These are phyloP conservation scores for Brachionus asplanchnoidis DNA, from an alignment of 1,140 invertebrate species.

Conservation along the genomic window DNA sequence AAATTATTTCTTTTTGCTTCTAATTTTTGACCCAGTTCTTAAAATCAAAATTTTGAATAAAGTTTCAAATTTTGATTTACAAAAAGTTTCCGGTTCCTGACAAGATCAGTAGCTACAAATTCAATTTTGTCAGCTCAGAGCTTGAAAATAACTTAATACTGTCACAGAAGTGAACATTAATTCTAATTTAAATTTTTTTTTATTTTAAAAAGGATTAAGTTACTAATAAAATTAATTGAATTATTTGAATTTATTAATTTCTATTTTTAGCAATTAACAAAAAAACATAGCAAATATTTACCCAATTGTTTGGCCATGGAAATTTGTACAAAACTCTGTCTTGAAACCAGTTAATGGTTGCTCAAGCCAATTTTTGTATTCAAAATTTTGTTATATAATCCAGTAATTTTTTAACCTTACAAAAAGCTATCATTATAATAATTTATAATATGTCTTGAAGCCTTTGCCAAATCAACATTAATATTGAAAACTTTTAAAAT, in stretches of 20 bases:
- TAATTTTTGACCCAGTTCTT: too few species aligned
- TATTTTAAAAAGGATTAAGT: neutral
- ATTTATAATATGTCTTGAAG: neutral
- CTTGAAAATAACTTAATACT: too few species aligned
- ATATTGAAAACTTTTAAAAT: neutral
- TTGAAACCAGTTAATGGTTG: too few species aligned
- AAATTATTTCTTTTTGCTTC: too few species aligned
- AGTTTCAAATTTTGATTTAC: too few species aligned
- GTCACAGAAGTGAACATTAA: too few species aligned
- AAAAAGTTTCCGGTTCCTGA: too few species aligned
- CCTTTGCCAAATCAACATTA: neutral
- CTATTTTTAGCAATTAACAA: too few species aligned
- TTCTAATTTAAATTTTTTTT: neutral
- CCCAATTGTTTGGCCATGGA: neutral
- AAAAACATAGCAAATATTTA: neutral
- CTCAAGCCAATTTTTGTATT: neutral
- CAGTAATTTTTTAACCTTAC: neutral
- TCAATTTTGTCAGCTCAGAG: too few species aligned
- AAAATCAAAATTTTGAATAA: too few species aligned
- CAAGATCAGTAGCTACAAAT: too few species aligned
- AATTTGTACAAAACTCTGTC: neutral
- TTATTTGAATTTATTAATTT: too few species aligned
- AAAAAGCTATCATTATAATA: neutral
- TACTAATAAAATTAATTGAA: neutral
- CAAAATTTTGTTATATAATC: neutral